Conservation (phyloP, 2,888 invertebrate genomes). For the Dione vanillae region DNA sequence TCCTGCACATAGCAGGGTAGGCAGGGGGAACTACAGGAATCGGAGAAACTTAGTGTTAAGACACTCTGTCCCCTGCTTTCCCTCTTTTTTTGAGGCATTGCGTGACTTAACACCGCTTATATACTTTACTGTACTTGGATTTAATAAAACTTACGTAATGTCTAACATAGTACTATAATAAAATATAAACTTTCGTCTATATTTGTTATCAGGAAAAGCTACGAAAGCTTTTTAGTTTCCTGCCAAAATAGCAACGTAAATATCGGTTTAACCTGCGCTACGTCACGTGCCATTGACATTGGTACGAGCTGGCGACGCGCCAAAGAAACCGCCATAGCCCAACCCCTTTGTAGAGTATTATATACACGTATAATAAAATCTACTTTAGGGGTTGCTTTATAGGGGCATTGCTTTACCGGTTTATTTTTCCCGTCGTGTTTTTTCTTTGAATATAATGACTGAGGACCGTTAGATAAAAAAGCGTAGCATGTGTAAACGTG, state of each 20-base stretch:
- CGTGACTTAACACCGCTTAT: no score
- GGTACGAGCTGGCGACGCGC: constrained; percentile 61
- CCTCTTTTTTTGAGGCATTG: background rate
- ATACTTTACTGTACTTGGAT: background rate
- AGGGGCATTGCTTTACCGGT: constrained; percentile 8
- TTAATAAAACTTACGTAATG: background rate
- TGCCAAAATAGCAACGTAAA: constrained; percentile 20
- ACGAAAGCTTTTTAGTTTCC: constrained; percentile 1
- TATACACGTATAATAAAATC: constrained; percentile 18
- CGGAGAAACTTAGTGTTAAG: no score
- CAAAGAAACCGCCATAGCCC: constrained; percentile 39
- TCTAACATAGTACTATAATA: background rate
- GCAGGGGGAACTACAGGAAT: no score
- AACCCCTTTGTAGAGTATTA: constrained; percentile 35
- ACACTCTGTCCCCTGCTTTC: no score
- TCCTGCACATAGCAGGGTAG: no score
- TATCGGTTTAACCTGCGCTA: constrained; percentile 15
- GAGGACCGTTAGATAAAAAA: no score
- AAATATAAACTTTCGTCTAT: constrained; percentile 1
- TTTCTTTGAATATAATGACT: background rate
- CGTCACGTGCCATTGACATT: constrained; percentile 72
- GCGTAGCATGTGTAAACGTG: no score
- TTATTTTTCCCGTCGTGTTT: constrained; percentile 8
- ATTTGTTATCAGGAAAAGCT: constrained; percentile 1
- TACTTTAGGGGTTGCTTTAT: constrained; percentile 12